Base-by-base conservation (phyloP, 2,797 vertebrate species). In the Ctenosaura bakeri region DNA sequence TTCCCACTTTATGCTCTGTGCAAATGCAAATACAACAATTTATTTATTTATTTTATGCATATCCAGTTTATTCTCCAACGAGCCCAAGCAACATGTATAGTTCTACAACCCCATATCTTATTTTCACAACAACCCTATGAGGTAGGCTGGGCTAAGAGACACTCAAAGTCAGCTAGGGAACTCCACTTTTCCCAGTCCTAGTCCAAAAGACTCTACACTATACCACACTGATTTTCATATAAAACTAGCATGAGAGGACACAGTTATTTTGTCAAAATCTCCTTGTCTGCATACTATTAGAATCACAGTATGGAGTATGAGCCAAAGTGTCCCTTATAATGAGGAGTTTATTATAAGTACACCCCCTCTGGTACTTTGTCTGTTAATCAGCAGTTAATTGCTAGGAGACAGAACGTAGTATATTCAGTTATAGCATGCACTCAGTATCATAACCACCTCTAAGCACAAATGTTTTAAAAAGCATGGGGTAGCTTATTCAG, bases 351-450 rank as follows among this genome's bases (percentile, higher is more conserved):
- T 46, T 66, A 50, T 77, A 87, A 73, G 20, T 56, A 38, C 22
- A 74, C 32, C 18, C 32, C n/a, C 59, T 5, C 86, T 59, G 26
- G 8, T 50, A 24, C 7, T 77, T 77, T 46, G 66, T 20, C 74
- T 46, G 22, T 77, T 77, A 77, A 85, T 85, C 69, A 73, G 52
- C 59, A 64, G 12, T 62, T 73, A 69, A 69, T 77, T 46, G 20
- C 50, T 54, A 77, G 84, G 35, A n/a, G 29, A 78, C 35, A 18
- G 42, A 62, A 16, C 38, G 69, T 0, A 32, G 62, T 71, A 3
- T 83, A 89, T 85, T 5, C 32, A 52, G 90, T 79, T 78, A 77
- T 59, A 10, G 50, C 56, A 84, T 38, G 26, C 13, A 80, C 59
- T 46, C 5, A 82, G 86, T 46, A 24, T 74, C 78, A 3, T 86